Conservation (phyloP, 2,888 invertebrate genomes). For the Alentia gelatinosa region DNA sequence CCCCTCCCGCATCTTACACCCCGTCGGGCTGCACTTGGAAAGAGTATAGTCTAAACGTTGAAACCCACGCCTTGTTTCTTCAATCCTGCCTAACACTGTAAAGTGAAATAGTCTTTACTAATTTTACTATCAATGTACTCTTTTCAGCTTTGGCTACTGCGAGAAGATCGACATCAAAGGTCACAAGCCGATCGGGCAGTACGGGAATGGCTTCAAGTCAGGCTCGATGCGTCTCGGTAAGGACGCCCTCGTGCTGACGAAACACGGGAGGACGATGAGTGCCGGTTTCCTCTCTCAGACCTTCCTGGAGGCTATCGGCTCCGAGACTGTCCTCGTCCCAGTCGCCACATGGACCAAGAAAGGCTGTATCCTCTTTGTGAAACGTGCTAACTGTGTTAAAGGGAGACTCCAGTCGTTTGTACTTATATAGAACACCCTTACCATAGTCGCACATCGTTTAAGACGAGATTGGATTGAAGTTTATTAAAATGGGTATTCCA, state of each 20-base stretch:
- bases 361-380: constrained; percentile 7
- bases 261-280: constrained; percentile 67
- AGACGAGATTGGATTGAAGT: too few relatives aligned
- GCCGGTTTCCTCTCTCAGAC: constrained; percentile 78
- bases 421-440: too few relatives aligned
- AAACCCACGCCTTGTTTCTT: too few relatives aligned
- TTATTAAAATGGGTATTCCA: too few relatives aligned
- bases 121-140: background rate
- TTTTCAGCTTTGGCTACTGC: constrained; percentile 78
- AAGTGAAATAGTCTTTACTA: too few relatives aligned
- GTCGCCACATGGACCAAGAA: constrained; percentile 73
- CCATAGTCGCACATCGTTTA: too few relatives aligned
- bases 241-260: constrained; percentile 78
- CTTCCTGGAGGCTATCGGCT: constrained; percentile 71
- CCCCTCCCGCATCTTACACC: too few relatives aligned
- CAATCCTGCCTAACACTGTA: too few relatives aligned
- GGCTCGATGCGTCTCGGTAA: constrained; percentile 79
- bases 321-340: constrained; percentile 77
- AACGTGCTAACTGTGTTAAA: too few relatives aligned
- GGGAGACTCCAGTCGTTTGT: too few relatives aligned
- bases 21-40: too few relatives aligned
- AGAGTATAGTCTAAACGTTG: too few relatives aligned
- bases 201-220: constrained; percentile 80
- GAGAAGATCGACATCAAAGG: constrained; percentile 69
- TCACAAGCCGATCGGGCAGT: constrained; percentile 77